Conservation (phyloP, 1,140 invertebrate species). For the Papilio helenus region DNA sequence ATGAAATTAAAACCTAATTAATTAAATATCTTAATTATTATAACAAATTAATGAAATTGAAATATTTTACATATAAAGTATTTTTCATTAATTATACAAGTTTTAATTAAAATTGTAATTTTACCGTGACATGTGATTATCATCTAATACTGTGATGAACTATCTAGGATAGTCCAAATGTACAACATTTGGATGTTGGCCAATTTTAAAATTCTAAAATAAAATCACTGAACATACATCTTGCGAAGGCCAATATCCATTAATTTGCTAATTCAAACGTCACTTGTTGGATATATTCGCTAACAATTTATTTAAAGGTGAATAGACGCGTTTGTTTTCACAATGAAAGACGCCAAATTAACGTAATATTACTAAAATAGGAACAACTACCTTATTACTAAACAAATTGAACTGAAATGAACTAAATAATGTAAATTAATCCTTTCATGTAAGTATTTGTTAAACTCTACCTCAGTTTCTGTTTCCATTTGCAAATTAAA, state of each 20-base stretch:
- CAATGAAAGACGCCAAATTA: not conserved
- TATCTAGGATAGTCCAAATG: slow-evolving; percentile 55
- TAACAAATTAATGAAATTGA: not conserved
- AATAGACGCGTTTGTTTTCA: not conserved
- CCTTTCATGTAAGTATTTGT: not conserved
- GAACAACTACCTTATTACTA: not conserved
- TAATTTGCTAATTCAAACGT: slow-evolving; percentile 13
- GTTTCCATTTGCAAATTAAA: not conserved
- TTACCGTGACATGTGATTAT: slow-evolving; percentile 25
- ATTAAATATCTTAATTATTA: slow-evolving; percentile 2
- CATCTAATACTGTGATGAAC: slow-evolving; percentile 24
- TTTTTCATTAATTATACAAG: not conserved
- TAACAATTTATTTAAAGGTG: not conserved
- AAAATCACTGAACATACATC: slow-evolving; percentile 55
- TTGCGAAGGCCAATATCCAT: slow-evolving; percentile 48
- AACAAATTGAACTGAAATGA: not conserved
- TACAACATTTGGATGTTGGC: slow-evolving; percentile 76
- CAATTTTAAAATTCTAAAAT: slow-evolving; percentile 81
- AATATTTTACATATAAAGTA: not conserved
- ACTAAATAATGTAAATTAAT: not conserved
- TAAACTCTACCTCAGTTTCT: not conserved
- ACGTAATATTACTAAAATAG: not conserved
- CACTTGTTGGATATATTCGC: not conserved
- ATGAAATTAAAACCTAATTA: slow-evolving; percentile 44
- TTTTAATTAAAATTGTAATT: slow-evolving; percentile 20